Conservation (phyloP, 2,888 invertebrate species). For the Drepanosiphum platanoidis region DNA sequence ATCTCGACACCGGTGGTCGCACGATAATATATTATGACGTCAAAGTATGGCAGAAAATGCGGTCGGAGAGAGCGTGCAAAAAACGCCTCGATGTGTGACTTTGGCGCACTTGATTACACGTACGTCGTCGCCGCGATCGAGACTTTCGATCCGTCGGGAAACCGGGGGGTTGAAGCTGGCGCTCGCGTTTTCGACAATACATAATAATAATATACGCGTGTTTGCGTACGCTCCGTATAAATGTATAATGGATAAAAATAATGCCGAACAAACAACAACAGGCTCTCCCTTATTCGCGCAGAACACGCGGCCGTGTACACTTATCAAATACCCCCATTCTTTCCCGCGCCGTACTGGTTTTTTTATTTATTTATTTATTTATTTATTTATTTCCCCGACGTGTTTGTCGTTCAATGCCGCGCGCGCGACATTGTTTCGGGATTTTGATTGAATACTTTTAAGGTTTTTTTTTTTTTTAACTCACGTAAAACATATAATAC, state of each 20-base stretch:
- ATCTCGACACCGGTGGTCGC: too few relatives aligned
- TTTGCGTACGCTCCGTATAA: background rate
- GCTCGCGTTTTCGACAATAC: background rate
- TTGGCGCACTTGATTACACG: background rate
- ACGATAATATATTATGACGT: too few relatives aligned
- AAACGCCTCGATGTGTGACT: background rate
- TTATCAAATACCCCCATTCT: conserved; percentile 27
- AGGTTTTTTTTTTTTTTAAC: conserved; percentile 21
- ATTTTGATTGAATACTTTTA: conserved; percentile 58
- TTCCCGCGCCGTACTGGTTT: conserved; percentile 3
- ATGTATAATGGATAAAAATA: conserved; percentile 18
- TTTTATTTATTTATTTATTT: background rate
- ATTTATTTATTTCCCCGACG: conserved; percentile 25
- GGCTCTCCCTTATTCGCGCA: background rate
- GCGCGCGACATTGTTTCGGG: conserved; percentile 42
- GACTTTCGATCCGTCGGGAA: background rate
- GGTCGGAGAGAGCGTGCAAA: too few relatives aligned
- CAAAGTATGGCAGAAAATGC: too few relatives aligned
- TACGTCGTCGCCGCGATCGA: background rate
- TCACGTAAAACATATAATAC: conserved; percentile 36
- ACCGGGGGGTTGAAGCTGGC: background rate
- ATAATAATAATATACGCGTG: too few relatives aligned
- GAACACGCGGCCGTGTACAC: background rate
- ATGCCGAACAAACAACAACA: conserved; percentile 11
- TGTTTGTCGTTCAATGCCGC: conserved; percentile 34